Percentiles rank a stretch among this genome's conserved stretches.
Conservation (phyloP, 2,113 vertebrate species). For the Asarcornis scutulata region DNA sequence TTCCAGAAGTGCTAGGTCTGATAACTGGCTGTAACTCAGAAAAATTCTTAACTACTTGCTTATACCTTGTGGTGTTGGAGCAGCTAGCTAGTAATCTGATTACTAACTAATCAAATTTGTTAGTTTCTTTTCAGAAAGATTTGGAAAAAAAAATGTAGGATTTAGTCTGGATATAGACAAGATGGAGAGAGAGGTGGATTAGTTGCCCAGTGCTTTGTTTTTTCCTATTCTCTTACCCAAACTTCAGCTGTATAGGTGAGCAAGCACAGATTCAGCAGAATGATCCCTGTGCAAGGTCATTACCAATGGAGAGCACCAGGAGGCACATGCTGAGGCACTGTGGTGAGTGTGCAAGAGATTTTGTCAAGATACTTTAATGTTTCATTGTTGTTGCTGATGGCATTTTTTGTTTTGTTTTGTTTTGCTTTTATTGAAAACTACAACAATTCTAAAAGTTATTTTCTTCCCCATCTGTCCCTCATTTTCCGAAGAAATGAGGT, state of each 20-base stretch:
- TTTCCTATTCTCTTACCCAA: not conserved
- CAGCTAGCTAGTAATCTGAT: not conserved
- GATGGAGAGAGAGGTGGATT: not conserved
- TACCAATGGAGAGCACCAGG: not conserved
- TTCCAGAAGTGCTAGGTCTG: not conserved
- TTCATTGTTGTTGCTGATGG: not conserved
- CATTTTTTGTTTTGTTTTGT: not conserved
- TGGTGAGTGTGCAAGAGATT: not conserved
- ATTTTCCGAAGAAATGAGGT: constrained; percentile 24
- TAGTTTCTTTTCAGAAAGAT: not conserved
- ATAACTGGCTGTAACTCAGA: not conserved
- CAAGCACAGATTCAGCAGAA: not conserved
- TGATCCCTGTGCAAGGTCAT: not conserved
- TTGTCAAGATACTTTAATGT: not conserved
- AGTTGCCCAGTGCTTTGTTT: not conserved
- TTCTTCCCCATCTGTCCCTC: not conserved
- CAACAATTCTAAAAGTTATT: not conserved
- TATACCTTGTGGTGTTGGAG: not conserved
- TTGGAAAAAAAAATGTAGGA: not conserved
- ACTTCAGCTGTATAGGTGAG: not conserved
- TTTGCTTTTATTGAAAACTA: not conserved
- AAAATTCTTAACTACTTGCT: not conserved
- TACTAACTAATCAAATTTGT: not conserved
- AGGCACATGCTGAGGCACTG: not conserved
- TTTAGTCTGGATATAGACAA: not conserved